Conservation (phyloP, 1,140 invertebrate genomes). For the Bombus waltoni region DNA sequence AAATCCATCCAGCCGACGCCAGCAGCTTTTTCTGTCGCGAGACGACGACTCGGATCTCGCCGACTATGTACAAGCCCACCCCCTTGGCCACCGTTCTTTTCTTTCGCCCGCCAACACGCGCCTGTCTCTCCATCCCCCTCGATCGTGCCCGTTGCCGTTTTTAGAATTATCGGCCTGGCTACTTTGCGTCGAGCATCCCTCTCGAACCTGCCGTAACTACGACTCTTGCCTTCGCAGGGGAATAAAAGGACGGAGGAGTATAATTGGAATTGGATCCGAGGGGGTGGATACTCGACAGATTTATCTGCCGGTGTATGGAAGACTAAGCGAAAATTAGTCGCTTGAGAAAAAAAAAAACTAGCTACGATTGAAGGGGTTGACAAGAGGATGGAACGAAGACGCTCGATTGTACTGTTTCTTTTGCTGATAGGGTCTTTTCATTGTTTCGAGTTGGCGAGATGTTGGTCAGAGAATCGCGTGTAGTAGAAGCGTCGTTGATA, state of each 20-base stretch:
- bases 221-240: conserved; percentile 24
- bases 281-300: background rate
- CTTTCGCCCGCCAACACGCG: conserved; percentile 8
- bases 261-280: conserved; percentile 18
- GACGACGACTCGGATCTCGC: conserved; percentile 53
- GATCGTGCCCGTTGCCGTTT: conserved; percentile 23
- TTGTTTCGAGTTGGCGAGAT: background rate
- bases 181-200: conserved; percentile 33
- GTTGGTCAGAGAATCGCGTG: background rate
- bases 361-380: background rate
- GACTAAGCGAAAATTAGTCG: conserved; percentile 30
- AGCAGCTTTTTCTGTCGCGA: conserved; percentile 66
- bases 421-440: background rate
- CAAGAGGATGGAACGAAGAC: background rate
- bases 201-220: conserved; percentile 14
- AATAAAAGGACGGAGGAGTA: background rate
- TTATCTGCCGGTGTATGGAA: background rate
- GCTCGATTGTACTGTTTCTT: background rate
- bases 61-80: background rate
- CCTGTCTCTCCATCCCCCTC: conserved; percentile 3
- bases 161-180: conserved; percentile 46
- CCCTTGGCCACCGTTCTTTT: background rate
- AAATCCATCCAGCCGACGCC: conserved; percentile 69
- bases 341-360: too few species aligned
- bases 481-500: background rate